Conservation (phyloP, 2,113 vertebrate genomes). For the Genyomyrus donnyi region DNA sequence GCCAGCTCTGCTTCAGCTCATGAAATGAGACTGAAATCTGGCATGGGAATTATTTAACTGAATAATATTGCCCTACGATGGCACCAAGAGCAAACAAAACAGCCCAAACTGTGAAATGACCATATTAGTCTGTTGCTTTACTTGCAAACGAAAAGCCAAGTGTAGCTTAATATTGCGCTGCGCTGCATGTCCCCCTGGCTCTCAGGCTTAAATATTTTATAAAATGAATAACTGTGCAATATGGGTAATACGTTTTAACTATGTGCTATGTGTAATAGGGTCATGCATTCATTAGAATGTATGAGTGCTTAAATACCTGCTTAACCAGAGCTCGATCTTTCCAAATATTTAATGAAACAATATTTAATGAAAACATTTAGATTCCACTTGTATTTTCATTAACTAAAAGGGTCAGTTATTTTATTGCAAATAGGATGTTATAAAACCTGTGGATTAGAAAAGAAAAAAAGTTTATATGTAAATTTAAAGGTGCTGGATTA, state of each 20-base stretch:
- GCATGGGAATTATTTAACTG: conserved; percentile 11
- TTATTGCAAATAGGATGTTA: neutral
- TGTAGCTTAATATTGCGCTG: neutral
- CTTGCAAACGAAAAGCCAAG: neutral
- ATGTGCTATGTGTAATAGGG: conserved; percentile 11
- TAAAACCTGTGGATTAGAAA: conserved; percentile 6
- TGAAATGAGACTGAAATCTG: conserved; percentile 13
- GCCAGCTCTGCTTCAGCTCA: neutral
- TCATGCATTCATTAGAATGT: neutral
- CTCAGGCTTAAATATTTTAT: neutral
- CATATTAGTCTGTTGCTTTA: conserved; percentile 1
- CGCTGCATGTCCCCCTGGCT: neutral
- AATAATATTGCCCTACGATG: neutral
- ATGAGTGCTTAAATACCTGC: conserved; percentile 9
- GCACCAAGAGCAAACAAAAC: neutral
- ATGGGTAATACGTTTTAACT: conserved; percentile 11
- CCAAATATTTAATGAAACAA: conserved; percentile 13
- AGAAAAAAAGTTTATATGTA: neutral
- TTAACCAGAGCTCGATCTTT: neutral
- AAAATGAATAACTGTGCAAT: conserved; percentile 11
- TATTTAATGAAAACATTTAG: conserved; percentile 1
- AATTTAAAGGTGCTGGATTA: neutral
- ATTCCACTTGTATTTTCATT: conserved; percentile 9
- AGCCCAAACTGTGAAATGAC: conserved; percentile 1
- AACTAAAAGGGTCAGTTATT: conserved; percentile 8